Evolutionary conservation across 2,888 invertebrate genomes (phyloP).

Genomic region (Harpalus rubripes): DNA sequence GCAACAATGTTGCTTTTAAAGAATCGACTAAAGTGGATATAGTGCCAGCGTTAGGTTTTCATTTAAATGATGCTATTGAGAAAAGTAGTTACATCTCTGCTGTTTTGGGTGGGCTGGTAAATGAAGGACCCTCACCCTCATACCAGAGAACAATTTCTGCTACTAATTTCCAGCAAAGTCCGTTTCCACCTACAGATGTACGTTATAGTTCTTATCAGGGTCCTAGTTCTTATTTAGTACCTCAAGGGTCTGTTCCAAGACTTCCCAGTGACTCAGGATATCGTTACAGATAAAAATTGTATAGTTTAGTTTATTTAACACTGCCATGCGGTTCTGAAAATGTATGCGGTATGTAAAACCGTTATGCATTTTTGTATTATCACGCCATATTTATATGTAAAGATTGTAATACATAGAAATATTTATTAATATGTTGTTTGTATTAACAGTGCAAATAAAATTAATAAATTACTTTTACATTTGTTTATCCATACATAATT

Average conservation of each 20-base stretch:
- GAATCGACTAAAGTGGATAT: slow-evolving; percentile 73
- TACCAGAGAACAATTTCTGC: background rate
- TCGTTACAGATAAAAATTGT: slow-evolving; percentile 31
- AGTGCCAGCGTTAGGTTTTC: slow-evolving; percentile 75
- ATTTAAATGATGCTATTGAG: slow-evolving; percentile 74
- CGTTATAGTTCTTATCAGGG: slow-evolving; percentile 58
- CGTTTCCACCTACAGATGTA: slow-evolving; percentile 28
- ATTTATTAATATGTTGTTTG: slow-evolving; percentile 20
- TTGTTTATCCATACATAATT: background rate
- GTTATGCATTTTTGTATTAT: slow-evolving; percentile 14
- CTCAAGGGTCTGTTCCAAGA: slow-evolving; percentile 52
- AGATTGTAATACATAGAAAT: background rate
- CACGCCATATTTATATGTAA: slow-evolving; percentile 37
- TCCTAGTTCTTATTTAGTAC: slow-evolving; percentile 62
- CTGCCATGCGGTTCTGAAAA: slow-evolving; percentile 26
- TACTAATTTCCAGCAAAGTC: background rate
- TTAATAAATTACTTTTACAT: background rate
- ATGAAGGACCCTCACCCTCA: slow-evolving; percentile 25
- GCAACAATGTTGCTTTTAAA: slow-evolving; percentile 43
- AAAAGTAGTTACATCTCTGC: slow-evolving; percentile 75
- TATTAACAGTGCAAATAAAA: background rate
- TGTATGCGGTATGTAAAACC: background rate
- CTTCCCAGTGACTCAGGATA: slow-evolving; percentile 55
- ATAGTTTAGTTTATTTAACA: slow-evolving; percentile 22
- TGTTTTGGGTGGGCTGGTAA: slow-evolving; percentile 73